A percentile compares a stretch with the other conserved stretches of the same genome.
Conservation (phyloP, 2,113 vertebrate species). For the Gasterosteus aculeatus region DNA sequence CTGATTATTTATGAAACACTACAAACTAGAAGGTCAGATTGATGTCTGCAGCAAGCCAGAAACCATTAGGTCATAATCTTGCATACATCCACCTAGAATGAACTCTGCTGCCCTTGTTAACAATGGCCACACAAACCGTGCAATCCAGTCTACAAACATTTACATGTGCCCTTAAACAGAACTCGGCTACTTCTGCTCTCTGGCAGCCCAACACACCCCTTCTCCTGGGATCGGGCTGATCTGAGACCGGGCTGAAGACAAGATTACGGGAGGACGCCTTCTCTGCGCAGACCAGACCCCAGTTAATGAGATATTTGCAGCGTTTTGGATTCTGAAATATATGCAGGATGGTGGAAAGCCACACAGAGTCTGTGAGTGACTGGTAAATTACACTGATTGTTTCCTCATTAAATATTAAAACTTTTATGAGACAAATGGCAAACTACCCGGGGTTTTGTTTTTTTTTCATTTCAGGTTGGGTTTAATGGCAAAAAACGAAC, state of each 20-base stretch:
- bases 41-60: neutral
- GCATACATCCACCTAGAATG: constrained; percentile 5
- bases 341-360: constrained; percentile 28
- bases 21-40: neutral
- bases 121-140: constrained; percentile 28
- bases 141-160: constrained; percentile 51
- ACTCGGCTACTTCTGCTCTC: constrained; percentile 70
- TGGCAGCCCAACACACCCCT: constrained; percentile 78
- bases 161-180: constrained; percentile 64
- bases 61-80: neutral
- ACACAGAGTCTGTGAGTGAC: constrained; percentile 21
- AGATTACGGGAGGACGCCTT: constrained; percentile 72
- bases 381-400: constrained; percentile 20
- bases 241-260: constrained; percentile 71
- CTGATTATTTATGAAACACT: neutral
- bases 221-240: constrained; percentile 77
- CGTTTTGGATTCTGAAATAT: constrained; percentile 56
- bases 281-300: constrained; percentile 57
- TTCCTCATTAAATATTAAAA: neutral
- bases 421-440: neutral
- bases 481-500: neutral
- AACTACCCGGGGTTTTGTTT: neutral
- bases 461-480: neutral
- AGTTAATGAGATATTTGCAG: constrained; percentile 73
- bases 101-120: constrained; percentile 29